These are phyloP conservation scores for Lasioglossum zephyrum DNA, from an alignment of 2,888 invertebrate species.

Conservation along the genomic window DNA sequence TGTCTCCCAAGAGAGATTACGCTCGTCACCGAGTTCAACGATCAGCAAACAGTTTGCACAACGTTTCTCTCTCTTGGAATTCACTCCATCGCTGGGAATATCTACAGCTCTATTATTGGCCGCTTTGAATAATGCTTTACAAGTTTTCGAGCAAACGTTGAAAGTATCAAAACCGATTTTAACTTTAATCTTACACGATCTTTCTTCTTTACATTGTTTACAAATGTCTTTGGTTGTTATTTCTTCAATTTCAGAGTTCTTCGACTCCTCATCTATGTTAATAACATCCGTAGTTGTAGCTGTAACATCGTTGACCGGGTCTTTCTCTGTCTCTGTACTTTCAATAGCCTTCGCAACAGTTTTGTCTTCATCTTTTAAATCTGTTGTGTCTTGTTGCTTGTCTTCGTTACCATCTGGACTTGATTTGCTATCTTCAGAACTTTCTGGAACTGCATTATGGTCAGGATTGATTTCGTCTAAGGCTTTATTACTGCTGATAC, in stretches of 20 bases:
- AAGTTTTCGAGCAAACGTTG: conserved; percentile 80
- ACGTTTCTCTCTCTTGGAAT: conserved; percentile 82
- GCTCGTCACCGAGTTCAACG: conserved; percentile 86
- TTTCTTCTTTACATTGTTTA: conserved; percentile 80
- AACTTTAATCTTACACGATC: conserved; percentile 82
- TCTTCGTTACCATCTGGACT: conserved; percentile 30
- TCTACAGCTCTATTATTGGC: conserved; percentile 80
- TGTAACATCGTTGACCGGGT: conserved; percentile 33
- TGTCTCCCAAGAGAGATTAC: conserved; percentile 94
- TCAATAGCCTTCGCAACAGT: conserved; percentile 20
- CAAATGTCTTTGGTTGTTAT: conserved; percentile 76
- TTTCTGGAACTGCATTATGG: conserved; percentile 34
- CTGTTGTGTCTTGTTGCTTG: conserved; percentile 30
- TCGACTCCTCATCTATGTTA: conserved; percentile 85
- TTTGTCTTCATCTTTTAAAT: conserved; percentile 43
- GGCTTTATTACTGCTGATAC: conserved; percentile 61
- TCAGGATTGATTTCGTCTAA: conserved; percentile 38
- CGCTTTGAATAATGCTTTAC: conserved; percentile 77
- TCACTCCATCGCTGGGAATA: conserved; percentile 81
- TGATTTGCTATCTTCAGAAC: conserved; percentile 13
- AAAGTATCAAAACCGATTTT: conserved; percentile 84
- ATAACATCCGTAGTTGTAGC: conserved; percentile 74
- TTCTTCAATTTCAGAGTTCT: conserved; percentile 79
- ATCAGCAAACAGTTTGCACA: conserved; percentile 81
- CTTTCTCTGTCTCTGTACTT: conserved; percentile 29